A percentile compares a stretch with the other conserved stretches of the same genome.
Conservation (phyloP, 2,888 invertebrate species). For the Drosophila birchii region DNA sequence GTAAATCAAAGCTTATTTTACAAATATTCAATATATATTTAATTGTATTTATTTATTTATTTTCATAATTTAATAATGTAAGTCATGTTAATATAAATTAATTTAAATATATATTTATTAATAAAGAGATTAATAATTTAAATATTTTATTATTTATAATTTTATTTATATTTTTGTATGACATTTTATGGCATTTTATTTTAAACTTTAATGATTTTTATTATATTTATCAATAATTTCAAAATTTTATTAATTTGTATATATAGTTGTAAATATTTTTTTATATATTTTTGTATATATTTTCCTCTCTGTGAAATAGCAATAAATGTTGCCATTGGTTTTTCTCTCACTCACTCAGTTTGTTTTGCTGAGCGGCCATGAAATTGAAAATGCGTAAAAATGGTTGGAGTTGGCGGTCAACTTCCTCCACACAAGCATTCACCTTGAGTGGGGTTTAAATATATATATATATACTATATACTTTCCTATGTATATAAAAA, state of each 20-base stretch:
- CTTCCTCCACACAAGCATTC: slow-evolving; percentile 15
- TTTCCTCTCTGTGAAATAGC: slow-evolving; percentile 16
- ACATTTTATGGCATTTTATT: too few relatives aligned
- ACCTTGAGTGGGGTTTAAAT: slow-evolving; percentile 41
- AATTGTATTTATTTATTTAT: too few relatives aligned
- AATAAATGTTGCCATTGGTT: slow-evolving; percentile 67
- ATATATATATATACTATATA: slow-evolving; percentile 19
- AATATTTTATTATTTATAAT: too few relatives aligned
- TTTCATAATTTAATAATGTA: too few relatives aligned
- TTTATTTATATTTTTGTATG: too few relatives aligned
- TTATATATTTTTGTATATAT: background rate
- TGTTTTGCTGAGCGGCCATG: slow-evolving; percentile 55
- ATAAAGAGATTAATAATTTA: too few relatives aligned
- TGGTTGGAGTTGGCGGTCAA: slow-evolving; percentile 60
- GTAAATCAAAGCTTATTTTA: too few relatives aligned
- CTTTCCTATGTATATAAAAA: slow-evolving; percentile 14
- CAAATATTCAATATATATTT: too few relatives aligned
- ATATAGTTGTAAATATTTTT: background rate
- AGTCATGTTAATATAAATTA: too few relatives aligned
- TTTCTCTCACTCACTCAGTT: slow-evolving; percentile 33
- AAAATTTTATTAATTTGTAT: background rate
- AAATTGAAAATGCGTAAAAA: slow-evolving; percentile 72
- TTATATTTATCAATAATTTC: background rate
- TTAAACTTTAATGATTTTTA: too few relatives aligned
- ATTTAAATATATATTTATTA: too few relatives aligned